Base-by-base conservation (phyloP, 92 coral and sea anemone genomes). In the Desmophyllum pertusum region DNA sequence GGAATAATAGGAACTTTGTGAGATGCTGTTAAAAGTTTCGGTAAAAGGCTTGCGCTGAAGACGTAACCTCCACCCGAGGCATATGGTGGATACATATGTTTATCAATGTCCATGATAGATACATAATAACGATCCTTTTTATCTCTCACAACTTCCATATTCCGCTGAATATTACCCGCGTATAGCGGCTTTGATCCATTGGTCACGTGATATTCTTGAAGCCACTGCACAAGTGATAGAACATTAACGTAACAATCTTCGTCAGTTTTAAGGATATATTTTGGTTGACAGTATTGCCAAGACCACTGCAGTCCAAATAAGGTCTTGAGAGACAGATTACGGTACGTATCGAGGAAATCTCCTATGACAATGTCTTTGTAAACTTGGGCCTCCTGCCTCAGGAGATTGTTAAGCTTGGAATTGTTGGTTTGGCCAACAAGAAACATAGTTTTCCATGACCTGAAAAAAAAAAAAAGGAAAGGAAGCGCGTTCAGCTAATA, bases 31-130 rank as follows among this genome's bases (percentile, higher is more conserved):
- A 69, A 23, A 42, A 94, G 93, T 69, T 83, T 77, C 27, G 74
- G 72, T 52, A 94, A 85, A 40, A 94, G 90, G 71, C 66, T 85
- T 21, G 86, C 98, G 25, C 95, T 94, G 69, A 94, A 91, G 6
- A 94, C 84, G 43, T 94, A 94, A 0, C 98, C 98, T 21, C 95
- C 98, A 2, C 98, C 98, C 0, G 98, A 89, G 27, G 93, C 87
- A 76, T 94, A 94, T 21, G 89, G 89, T 41, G 89, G 86, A 83
- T 59, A 95, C 52, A 63, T 76, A 0, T 21, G 83, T 50, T 46
- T 61, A 52, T 72, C 86, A 39, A 88, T 80, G 36, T 86, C 77
- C 46, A 71, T 75, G 42, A 65, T 35, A 40, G 98, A 80, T 5
- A 93, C 95, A 40, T 74, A 93, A 38, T 93, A 89, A 43, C 95